These are phyloP conservation scores for Cyclopterus lumpus DNA, from an alignment of 2,797 vertebrate species.

Conservation along the genomic window DNA sequence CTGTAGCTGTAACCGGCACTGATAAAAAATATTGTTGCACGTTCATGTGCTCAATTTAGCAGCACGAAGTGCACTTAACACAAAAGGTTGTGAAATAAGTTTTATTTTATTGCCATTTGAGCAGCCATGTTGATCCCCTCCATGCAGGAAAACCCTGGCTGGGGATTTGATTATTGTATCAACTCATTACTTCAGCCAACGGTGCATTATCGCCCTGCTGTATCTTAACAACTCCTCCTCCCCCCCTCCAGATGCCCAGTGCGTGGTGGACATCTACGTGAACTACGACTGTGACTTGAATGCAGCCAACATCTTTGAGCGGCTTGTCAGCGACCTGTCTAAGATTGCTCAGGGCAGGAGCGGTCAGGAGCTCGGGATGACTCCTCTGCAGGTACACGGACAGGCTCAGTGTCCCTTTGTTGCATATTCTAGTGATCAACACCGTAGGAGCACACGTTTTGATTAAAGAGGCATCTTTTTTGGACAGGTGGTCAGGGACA, in stretches of 20 bases:
- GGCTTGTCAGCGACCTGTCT: constrained; percentile 96
- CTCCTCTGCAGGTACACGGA: constrained; percentile 72
- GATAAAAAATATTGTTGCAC: background rate
- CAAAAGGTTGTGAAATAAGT: too few relatives aligned
- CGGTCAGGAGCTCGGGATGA: constrained; percentile 96
- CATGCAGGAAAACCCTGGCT: too few relatives aligned
- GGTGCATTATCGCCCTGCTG: background rate
- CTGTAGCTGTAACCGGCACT: background rate
- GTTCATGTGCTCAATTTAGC: background rate
- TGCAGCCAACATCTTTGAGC: constrained; percentile 98
- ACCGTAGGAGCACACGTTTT: background rate
- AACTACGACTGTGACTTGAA: constrained; percentile 99
- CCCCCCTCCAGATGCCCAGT: constrained; percentile 91
- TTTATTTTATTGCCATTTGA: background rate
- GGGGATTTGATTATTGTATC: background rate
- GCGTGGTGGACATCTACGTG: constrained; percentile 98
- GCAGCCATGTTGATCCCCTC: background rate
- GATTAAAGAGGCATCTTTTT: background rate
- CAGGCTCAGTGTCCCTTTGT: background rate
- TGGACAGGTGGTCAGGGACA: background rate
- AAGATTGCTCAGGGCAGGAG: constrained; percentile 98
- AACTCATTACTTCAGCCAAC: background rate
- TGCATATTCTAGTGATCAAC: background rate
- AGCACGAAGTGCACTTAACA: too few relatives aligned
- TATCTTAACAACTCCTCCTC: background rate